These are phyloP conservation scores for Trachymyrmex cornetzi DNA, from an alignment of 1,140 invertebrate genomes.

Conservation along the genomic window DNA sequence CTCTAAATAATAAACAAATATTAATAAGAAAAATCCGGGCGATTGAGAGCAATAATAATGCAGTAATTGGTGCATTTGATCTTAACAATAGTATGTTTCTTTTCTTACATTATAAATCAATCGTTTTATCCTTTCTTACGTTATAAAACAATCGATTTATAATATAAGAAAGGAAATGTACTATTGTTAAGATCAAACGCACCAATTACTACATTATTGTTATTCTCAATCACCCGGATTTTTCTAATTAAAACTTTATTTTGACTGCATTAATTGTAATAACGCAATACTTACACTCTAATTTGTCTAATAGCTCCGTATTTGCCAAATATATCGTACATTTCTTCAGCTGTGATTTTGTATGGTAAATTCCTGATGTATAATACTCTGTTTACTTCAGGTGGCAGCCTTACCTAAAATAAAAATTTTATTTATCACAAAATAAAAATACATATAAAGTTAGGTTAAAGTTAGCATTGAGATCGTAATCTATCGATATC, in stretches of 20 bases:
- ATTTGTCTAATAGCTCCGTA: conserved; percentile 99
- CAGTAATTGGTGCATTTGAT: too few species aligned
- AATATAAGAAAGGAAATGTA: too few species aligned
- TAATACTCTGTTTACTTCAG: conserved; percentile 99
- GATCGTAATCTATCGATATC: neutral
- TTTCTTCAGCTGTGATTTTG: conserved; percentile 99
- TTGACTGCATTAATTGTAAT: neutral
- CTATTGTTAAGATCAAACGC: too few species aligned
- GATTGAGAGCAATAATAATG: too few species aligned
- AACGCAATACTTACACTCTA: conserved; percentile 93
- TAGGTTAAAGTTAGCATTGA: neutral
- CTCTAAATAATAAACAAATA: too few species aligned
- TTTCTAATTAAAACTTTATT: neutral
- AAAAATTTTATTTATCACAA: conserved; percentile 53
- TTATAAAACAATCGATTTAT: too few species aligned
- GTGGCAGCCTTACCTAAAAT: conserved; percentile 96
- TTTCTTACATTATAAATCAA: too few species aligned
- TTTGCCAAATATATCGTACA: conserved; percentile 99
- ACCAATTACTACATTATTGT: too few species aligned
- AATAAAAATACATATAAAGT: conserved; percentile 36
- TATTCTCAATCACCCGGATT: too few species aligned
- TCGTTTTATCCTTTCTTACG: too few species aligned
- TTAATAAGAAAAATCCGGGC: too few species aligned
- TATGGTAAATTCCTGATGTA: conserved; percentile 99
- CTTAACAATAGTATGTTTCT: too few species aligned